Percentiles rank a stretch among this genome's conserved stretches.
phyloP scores from a whole-genome alignment of 2,113 vertebrate genomes.

The Amblyopsis rosae region DNA sequence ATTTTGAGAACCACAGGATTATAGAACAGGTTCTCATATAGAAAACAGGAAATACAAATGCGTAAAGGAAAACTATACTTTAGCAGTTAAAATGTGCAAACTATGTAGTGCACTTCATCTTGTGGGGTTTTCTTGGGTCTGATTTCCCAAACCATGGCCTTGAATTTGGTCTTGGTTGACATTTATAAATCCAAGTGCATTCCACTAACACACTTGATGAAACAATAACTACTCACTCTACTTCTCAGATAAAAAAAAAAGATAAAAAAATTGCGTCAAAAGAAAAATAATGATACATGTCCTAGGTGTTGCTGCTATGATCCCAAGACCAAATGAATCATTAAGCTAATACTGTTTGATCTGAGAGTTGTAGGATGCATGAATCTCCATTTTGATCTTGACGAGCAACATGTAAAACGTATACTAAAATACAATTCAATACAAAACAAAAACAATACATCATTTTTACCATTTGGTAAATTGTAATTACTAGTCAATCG shows the following conservation, averaged over 20 bases:
- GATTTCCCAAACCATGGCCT: background rate
- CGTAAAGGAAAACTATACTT: background rate
- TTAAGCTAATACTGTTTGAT: background rate
- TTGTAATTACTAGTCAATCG: no score
- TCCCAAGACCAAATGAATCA: conserved; percentile 18
- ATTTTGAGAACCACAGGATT: background rate
- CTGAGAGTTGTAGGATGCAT: conserved; percentile 1
- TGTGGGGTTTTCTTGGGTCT: background rate
- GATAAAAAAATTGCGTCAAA: conserved; percentile 48
- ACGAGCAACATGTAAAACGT: no score
- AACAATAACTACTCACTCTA: conserved; percentile 59
- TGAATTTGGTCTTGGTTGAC: conserved; percentile 29
- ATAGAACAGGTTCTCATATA: background rate
- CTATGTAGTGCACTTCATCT: background rate
- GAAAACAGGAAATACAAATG: background rate
- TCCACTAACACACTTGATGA: conserved; percentile 25
- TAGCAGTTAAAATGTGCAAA: background rate
- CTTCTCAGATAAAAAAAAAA: conserved; percentile 19
- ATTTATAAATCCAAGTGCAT: conserved; percentile 30
- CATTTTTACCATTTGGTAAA: no score
- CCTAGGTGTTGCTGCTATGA: conserved; percentile 40
- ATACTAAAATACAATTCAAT: no score
- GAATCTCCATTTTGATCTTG: background rate
- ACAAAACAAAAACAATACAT: background rate
- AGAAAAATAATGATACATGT: conserved; percentile 39